These are phyloP conservation scores for Pseudanteris insignis DNA, from an alignment of 2,888 invertebrate genomes.

Conservation along the genomic window DNA sequence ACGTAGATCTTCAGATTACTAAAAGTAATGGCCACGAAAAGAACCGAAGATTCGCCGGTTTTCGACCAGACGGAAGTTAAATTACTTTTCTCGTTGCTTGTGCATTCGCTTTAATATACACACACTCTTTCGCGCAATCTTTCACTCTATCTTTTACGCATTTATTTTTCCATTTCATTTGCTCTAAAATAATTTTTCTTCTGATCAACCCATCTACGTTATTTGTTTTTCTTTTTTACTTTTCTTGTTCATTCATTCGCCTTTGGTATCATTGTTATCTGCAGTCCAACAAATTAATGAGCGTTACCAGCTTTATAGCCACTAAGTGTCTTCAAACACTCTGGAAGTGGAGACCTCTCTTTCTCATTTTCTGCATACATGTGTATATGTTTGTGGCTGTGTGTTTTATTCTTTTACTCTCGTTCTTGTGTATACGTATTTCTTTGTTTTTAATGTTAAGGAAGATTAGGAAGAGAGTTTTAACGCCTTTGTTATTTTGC, in stretches of 20 bases:
- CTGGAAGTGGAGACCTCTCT: constrained; percentile 1
- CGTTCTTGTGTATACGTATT: neutral
- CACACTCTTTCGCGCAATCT: neutral
- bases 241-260: constrained; percentile 5
- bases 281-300: constrained; percentile 3
- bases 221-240: neutral
- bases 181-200: neutral
- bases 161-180: neutral
- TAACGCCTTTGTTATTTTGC: constrained; percentile 22
- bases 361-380: neutral
- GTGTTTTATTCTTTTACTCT: too few species aligned
- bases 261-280: constrained; percentile 18
- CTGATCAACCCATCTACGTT: neutral
- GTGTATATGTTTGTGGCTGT: too few species aligned
- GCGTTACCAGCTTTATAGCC: constrained; percentile 2
- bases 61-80: neutral
- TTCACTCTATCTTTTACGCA: constrained; percentile 1
- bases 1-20: constrained; percentile 11
- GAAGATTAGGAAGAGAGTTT: constrained; percentile 39
- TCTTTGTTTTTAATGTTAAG: constrained; percentile 14
- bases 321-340: neutral
- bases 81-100: constrained; percentile 7
- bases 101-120: neutral
- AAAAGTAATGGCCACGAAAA: constrained; percentile 1
- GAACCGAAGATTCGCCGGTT: constrained; percentile 12